A percentile compares a stretch with the other conserved stretches of the same genome.
phyloP scores from a whole-genome alignment of 2,113 vertebrate genomes.

The Neolamprologus caudopunctatus region DNA sequence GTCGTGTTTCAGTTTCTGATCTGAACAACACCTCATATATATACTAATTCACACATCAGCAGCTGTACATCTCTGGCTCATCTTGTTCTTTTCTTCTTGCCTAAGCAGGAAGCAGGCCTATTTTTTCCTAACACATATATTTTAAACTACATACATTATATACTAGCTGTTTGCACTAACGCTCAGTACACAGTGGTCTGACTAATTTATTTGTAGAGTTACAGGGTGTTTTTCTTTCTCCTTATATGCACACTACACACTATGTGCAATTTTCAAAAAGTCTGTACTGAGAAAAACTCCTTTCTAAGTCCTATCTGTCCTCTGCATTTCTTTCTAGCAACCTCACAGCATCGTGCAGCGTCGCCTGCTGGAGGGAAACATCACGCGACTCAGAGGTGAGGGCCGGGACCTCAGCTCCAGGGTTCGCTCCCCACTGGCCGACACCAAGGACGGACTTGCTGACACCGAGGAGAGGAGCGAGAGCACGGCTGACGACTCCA shows the following conservation, averaged over 20 bases:
- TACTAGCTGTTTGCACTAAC: background rate
- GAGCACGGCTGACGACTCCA: conserved; percentile 73
- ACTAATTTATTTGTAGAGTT: background rate
- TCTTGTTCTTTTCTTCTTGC: background rate
- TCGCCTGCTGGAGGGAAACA: conserved; percentile 83
- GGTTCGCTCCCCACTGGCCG: conserved; percentile 72
- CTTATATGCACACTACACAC: background rate
- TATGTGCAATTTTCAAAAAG: background rate
- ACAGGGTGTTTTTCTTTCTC: background rate
- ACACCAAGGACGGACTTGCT: conserved; percentile 55
- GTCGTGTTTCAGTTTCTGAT: background rate
- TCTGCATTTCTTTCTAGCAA: conserved; percentile 69
- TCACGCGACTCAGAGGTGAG: conserved; percentile 71
- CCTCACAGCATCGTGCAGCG: conserved; percentile 88
- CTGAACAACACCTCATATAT: background rate
- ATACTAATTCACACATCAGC: background rate
- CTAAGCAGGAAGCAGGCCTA: background rate
- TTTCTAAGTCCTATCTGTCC: background rate
- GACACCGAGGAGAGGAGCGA: conserved; percentile 67
- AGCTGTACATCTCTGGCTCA: background rate
- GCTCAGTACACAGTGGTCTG: background rate
- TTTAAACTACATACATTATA: background rate
- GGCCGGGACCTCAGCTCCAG: conserved; percentile 46
- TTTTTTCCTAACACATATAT: background rate
- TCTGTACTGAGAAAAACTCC: background rate